A percentile compares a stretch with the other conserved stretches of the same genome.
These are phyloP conservation scores for Tiphia femorata DNA, from an alignment of 2,888 invertebrate genomes.

Conservation along the genomic window DNA sequence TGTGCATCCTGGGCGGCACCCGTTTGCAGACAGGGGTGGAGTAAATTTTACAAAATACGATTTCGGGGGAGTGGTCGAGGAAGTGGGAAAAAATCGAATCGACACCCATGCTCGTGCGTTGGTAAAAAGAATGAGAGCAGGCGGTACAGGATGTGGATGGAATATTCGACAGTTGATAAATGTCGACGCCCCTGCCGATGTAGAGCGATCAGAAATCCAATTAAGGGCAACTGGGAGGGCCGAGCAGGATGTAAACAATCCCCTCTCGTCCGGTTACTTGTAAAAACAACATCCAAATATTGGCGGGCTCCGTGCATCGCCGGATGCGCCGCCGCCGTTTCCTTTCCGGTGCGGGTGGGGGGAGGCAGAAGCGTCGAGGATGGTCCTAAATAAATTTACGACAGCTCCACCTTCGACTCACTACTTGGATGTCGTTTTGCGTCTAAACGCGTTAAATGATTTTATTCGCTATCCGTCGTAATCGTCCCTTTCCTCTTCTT, in stretches of 20 bases:
- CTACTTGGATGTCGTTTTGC: not conserved
- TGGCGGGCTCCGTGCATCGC: constrained; percentile 41
- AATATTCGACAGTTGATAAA: constrained; percentile 1
- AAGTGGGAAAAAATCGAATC: too few species aligned
- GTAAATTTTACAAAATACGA: too few species aligned
- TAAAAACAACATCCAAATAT: constrained; percentile 58
- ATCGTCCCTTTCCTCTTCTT: not conserved
- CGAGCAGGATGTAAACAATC: constrained; percentile 53
- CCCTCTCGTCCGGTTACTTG: constrained; percentile 48
- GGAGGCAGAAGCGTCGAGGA: constrained; percentile 13
- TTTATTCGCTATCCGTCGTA: constrained; percentile 32
- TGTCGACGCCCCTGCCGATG: not conserved
- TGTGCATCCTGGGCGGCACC: too few species aligned
- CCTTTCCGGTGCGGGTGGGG: constrained; percentile 47
- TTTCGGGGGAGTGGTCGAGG: too few species aligned
- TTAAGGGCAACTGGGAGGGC: constrained; percentile 54
- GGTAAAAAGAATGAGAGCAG: too few species aligned
- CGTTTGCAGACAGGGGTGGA: too few species aligned
- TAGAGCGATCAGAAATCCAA: constrained; percentile 60
- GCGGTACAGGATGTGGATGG: not conserved
- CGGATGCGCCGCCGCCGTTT: constrained; percentile 50
- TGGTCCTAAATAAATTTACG: constrained; percentile 48
- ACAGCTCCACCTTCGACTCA: not conserved
- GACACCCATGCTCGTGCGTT: too few species aligned
- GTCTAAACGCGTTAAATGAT: constrained; percentile 40